A percentile compares a stretch with the other conserved stretches of the same genome.
phyloP scores from a whole-genome alignment of 2,888 invertebrate species.

The Macrosiphum euphorbiae region DNA sequence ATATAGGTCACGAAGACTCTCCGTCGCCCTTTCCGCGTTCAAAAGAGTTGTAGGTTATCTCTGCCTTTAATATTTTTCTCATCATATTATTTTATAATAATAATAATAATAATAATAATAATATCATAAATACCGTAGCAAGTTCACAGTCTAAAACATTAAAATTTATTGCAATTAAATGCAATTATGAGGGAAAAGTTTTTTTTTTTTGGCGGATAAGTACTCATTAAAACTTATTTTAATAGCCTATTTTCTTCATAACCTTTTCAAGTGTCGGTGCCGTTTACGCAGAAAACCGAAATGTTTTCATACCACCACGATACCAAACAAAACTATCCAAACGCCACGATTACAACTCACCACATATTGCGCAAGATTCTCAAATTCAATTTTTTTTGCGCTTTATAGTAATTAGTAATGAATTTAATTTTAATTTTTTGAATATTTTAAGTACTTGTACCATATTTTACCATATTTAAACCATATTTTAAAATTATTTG shows the following conservation, averaged over 20 bases:
- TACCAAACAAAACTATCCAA: not conserved
- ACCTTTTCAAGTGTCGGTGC: not conserved
- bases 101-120: not conserved
- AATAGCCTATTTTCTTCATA: slow-evolving; percentile 22
- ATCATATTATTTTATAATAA: not conserved
- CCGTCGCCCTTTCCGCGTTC: not conserved
- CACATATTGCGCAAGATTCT: not conserved
- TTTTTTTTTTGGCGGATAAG: not conserved
- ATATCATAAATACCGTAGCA: not conserved
- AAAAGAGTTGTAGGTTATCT: not conserved
- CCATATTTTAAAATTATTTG: not conserved
- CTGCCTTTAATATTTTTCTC: not conserved
- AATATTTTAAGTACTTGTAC: not conserved
- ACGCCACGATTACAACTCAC: not conserved
- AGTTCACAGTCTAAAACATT: not conserved
- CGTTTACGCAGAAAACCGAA: not conserved
- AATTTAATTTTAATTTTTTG: not conserved
- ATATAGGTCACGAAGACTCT: not conserved
- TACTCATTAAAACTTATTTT: slow-evolving; percentile 48
- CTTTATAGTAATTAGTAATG: not conserved
- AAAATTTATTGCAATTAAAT: slow-evolving; percentile 34
- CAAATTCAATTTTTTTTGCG: not conserved
- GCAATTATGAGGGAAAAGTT: slow-evolving; percentile 34
- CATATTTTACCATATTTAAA: too few relatives aligned
- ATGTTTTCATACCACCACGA: not conserved